Evolutionary conservation across 2,888 invertebrate genomes (phyloP).

Genomic region (Agelastica alni): DNA sequence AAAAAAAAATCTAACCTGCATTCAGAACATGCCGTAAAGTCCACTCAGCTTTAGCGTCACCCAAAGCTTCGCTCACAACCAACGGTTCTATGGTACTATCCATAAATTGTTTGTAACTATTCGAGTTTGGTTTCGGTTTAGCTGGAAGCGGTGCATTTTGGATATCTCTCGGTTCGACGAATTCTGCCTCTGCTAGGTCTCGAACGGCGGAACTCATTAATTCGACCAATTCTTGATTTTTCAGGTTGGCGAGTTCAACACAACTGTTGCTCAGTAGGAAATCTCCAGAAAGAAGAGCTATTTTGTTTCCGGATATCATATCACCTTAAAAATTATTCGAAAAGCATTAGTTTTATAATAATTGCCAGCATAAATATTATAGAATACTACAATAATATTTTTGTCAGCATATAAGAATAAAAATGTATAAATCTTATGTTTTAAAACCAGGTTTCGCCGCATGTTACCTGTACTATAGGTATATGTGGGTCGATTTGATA

Average conservation of each 20-base stretch:
- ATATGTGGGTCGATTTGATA: too few species aligned
- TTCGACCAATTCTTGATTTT: conserved; percentile 82
- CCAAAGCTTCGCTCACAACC: conserved; percentile 55
- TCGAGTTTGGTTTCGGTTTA: conserved; percentile 57
- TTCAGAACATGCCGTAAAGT: conserved; percentile 77
- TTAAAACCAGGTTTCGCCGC: too few species aligned
- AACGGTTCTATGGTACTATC: conserved; percentile 51
- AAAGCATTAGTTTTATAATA: too few species aligned
- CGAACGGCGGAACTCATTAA: conserved; percentile 87
- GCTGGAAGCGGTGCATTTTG: conserved; percentile 84
- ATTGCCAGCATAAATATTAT: too few species aligned
- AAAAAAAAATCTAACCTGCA: conserved; percentile 68
- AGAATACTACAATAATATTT: too few species aligned
- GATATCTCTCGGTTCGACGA: conserved; percentile 80
- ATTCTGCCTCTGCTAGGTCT: conserved; percentile 90
- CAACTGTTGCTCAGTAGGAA: conserved; percentile 89
- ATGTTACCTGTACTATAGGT: too few species aligned
- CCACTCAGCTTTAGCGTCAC: conserved; percentile 79
- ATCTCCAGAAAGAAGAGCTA: conserved; percentile 87
- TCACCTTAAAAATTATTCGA: conserved; percentile 62
- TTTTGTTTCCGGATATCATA: conserved; percentile 94
- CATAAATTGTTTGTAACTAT: conserved; percentile 43
- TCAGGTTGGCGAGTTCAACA: conserved; percentile 80
- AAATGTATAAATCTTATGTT: too few species aligned
- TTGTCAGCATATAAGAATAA: too few species aligned